These are phyloP conservation scores for Mormyrops boulengeri DNA, from an alignment of 2,797 vertebrate species.

Conservation along the genomic window DNA sequence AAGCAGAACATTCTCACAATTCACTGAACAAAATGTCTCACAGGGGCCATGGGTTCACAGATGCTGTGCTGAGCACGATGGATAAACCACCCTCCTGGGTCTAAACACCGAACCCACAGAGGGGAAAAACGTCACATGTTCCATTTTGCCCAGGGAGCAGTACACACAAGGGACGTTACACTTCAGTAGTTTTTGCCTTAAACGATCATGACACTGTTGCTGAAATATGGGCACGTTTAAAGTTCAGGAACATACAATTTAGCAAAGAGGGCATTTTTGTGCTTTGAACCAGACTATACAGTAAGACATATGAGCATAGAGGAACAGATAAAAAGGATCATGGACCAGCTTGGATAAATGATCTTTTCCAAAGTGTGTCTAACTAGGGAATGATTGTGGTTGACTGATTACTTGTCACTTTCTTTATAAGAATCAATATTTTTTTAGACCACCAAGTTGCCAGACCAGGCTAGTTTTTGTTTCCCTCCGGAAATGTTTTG, in stretches of 20 bases:
- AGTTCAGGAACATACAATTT: slow-evolving; percentile 1
- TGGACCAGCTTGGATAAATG: not conserved
- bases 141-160: slow-evolving; percentile 16
- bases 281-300: not conserved
- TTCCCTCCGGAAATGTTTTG: not conserved
- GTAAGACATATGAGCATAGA: not conserved
- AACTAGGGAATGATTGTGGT: not conserved
- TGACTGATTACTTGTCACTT: not conserved
- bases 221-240: slow-evolving; percentile 3
- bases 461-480: not conserved
- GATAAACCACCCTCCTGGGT: slow-evolving; percentile 28
- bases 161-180: slow-evolving; percentile 3
- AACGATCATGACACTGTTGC: not conserved
- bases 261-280: not conserved
- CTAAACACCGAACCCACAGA: slow-evolving; percentile 19
- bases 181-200: slow-evolving; percentile 1
- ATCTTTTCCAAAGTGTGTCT: not conserved
- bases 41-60: slow-evolving; percentile 12
- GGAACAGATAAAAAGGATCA: not conserved
- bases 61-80: slow-evolving; percentile 16
- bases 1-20: slow-evolving; percentile 28
- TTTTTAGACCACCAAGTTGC: not conserved
- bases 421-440: slow-evolving; percentile 1
- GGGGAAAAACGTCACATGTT: slow-evolving; percentile 17
- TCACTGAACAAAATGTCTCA: slow-evolving; percentile 19